These are phyloP conservation scores for Ceratothoa steindachneri DNA, from an alignment of 2,888 invertebrate species.

Conservation along the genomic window DNA sequence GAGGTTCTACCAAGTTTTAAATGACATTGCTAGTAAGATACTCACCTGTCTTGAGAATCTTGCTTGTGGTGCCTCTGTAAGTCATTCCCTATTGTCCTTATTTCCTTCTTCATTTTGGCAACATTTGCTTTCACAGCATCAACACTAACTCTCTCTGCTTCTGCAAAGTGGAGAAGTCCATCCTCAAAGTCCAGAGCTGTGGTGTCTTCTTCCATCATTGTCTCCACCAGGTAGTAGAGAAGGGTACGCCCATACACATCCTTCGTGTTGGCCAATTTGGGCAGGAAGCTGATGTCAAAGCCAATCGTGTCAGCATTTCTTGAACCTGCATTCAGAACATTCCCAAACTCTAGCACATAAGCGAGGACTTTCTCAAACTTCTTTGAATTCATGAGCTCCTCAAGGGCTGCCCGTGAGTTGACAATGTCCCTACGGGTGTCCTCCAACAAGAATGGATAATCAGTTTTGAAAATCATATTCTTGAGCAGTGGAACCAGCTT, in stretches of 20 bases:
- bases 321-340: slow-evolving; percentile 94
- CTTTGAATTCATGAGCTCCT: slow-evolving; percentile 80
- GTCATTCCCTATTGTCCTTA: slow-evolving; percentile 45
- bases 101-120: slow-evolving; percentile 46
- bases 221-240: slow-evolving; percentile 83
- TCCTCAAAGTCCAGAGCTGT: slow-evolving; percentile 77
- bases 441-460: slow-evolving; percentile 34
- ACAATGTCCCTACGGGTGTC: slow-evolving; percentile 65
- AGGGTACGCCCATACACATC: slow-evolving; percentile 60
- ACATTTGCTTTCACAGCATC: slow-evolving; percentile 42
- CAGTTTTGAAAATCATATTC: slow-evolving; percentile 44
- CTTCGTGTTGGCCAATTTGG: slow-evolving; percentile 65
- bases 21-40: slow-evolving; percentile 43
- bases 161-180: slow-evolving; percentile 84
- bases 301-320: slow-evolving; percentile 90
- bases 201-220: slow-evolving; percentile 81
- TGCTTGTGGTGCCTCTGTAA: slow-evolving; percentile 43
- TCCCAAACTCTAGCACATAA: slow-evolving; percentile 82
- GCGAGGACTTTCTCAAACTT: slow-evolving; percentile 88
- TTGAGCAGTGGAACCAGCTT: slow-evolving; percentile 40
- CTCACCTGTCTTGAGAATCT: slow-evolving; percentile 40
- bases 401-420: slow-evolving; percentile 89
- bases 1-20: slow-evolving; percentile 53
- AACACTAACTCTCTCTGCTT: slow-evolving; percentile 68
- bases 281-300: slow-evolving; percentile 91